A percentile compares a stretch with the other conserved stretches of the same genome.
Evolutionary conservation across 2,113 vertebrate species (phyloP).

Genomic region (Calyptommatus sinebrachiatus): DNA sequence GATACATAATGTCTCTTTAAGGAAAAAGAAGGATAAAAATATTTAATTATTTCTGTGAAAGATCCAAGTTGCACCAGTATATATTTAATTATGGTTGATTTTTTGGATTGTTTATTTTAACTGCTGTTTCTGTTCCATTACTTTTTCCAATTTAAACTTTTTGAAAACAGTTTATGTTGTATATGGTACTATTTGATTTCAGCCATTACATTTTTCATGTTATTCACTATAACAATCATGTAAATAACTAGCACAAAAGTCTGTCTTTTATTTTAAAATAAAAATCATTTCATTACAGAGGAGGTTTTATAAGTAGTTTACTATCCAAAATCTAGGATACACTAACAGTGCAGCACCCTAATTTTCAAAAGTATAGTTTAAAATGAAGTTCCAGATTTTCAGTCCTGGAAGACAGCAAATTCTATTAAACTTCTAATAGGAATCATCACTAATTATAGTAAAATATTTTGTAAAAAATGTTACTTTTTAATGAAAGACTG

Average conservation of each 20-base stretch:
- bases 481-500: background rate
- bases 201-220: conserved; percentile 3
- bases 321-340: conserved; percentile 3
- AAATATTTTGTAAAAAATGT: background rate
- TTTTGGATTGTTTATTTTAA: conserved; percentile 9
- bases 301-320: background rate
- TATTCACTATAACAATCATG: conserved; percentile 8
- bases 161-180: conserved; percentile 24
- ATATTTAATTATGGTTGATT: background rate
- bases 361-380: background rate
- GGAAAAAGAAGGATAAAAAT: conserved; percentile 29
- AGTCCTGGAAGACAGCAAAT: background rate
- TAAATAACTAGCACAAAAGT: conserved; percentile 6
- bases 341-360: conserved; percentile 12
- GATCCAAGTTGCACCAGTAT: conserved; percentile 17
- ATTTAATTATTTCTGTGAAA: conserved; percentile 23
- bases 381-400: background rate
- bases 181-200: background rate
- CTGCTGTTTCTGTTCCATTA: conserved; percentile 10
- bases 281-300: rapidly evolving
- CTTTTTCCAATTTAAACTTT: background rate
- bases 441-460: background rate
- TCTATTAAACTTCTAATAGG: background rate
- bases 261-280: background rate
- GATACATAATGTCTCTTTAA: conserved; percentile 35